These are phyloP conservation scores for Ips nitidus DNA, from an alignment of 1,140 invertebrate species.

Conservation along the genomic window DNA sequence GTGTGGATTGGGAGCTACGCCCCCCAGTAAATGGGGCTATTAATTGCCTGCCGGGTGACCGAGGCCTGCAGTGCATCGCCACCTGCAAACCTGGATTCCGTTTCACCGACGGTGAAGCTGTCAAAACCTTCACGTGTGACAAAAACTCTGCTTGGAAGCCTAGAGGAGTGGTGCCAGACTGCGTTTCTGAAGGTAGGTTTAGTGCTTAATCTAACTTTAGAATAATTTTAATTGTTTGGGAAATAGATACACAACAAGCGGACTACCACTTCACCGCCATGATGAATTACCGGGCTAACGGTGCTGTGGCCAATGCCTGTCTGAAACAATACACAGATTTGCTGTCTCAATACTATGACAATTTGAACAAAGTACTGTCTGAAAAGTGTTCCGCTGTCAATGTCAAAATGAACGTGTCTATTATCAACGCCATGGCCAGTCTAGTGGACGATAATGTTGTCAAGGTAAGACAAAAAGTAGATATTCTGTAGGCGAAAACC, in stretches of 20 bases:
- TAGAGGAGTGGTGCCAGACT: conserved; percentile 86
- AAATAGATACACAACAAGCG: conserved; percentile 83
- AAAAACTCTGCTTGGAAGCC: conserved; percentile 78
- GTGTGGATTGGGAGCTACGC: conserved; percentile 91
- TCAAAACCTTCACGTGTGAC: conserved; percentile 84
- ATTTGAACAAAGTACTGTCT: conserved; percentile 80
- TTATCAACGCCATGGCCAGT: conserved; percentile 75
- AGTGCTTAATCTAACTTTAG: not conserved
- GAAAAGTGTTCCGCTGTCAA: conserved; percentile 92
- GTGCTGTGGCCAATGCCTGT: conserved; percentile 80
- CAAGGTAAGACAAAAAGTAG: conserved; percentile 58
- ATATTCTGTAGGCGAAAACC: not conserved
- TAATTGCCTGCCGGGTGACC: conserved; percentile 81
- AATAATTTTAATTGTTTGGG: not conserved
- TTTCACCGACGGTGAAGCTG: conserved; percentile 87
- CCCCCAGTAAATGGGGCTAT: conserved; percentile 84
- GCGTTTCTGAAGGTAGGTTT: conserved; percentile 81
- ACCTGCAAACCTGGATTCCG: conserved; percentile 89
- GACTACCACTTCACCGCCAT: conserved; percentile 88
- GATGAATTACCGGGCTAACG: conserved; percentile 87
- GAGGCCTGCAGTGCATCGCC: conserved; percentile 84
- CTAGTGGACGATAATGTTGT: conserved; percentile 84
- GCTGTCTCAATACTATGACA: conserved; percentile 77
- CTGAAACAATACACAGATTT: conserved; percentile 84
- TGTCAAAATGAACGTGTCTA: conserved; percentile 92